Base-by-base conservation (phyloP, 2,113 vertebrate genomes). In the Anser brachyrhynchus region DNA sequence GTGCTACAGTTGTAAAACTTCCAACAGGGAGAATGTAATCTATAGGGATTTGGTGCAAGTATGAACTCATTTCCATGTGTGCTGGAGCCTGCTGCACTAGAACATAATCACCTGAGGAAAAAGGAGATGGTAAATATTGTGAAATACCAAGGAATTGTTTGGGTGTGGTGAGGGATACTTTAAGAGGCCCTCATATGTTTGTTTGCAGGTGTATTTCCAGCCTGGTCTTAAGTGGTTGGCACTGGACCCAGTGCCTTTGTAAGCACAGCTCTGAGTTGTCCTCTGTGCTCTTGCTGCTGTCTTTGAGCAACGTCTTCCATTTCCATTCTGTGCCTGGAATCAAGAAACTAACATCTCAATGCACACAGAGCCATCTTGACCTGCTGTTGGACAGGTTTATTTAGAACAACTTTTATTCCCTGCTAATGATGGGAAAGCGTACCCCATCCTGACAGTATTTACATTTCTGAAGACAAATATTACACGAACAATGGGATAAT, bases 341-440 rank as follows among this genome's bases (percentile, higher is more conserved):
- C 70, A 65, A 46, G 46, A 77, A 64, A 55, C 13, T 17, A 11
- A 49, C 1, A 2, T 89, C 62, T 87, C 35, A 29, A 91, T 35
- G 35, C 35, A 35, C 62, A 77, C 92, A 70, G 64, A 96, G 59
- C 65, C 89, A 89, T 44, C 75, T 46, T 92, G 84, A 81, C 94
- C 92, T 97, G 95, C 96, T 96, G 91, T 97, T 93, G 92, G 66
- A 97, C 92, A 91, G 91, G 91, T 97, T 97, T 97, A 96, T 97
- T 97, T 62, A 82, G 65, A 96, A 82, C 31, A 6, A 77, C 46
- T 80, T 90, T 58, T 70, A 91, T 77, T 91, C 92, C 81, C 89
- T 31, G 21, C 61, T 94, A n/a, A 49, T 3, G 41, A 46, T 87
- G 89, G 73, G 80, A 83, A 67, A 73, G 70, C 74, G 84, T 69